Conservation (phyloP, 2,888 invertebrate genomes). For the Thecophora atra region DNA sequence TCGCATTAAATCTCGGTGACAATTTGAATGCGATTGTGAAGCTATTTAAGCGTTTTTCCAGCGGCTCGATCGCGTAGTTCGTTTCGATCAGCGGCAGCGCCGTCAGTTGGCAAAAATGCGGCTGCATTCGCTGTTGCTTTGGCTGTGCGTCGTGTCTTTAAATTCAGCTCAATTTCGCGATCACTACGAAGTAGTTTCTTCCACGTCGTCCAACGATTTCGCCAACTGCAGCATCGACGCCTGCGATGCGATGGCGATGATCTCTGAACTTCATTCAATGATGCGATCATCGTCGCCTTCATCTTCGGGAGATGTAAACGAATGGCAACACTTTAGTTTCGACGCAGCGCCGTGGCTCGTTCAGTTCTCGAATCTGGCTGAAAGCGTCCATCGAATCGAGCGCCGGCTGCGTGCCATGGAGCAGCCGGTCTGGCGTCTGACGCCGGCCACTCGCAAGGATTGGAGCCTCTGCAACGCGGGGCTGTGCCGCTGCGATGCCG, state of each 20-base stretch:
- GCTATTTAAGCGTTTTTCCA: background rate
- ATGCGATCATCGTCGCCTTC: background rate
- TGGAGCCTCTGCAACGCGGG: slow-evolving; percentile 73
- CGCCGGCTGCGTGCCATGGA: slow-evolving; percentile 72
- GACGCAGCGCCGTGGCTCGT: too few relatives aligned
- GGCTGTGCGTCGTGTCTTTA: background rate
- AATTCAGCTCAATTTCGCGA: slow-evolving; percentile 56
- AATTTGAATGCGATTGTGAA: too few relatives aligned
- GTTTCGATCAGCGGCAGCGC: background rate
- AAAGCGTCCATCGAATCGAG: slow-evolving; percentile 68
- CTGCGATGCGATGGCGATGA: slow-evolving; percentile 66
- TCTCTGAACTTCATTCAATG: slow-evolving; percentile 56
- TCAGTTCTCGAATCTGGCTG: slow-evolving; percentile 48
- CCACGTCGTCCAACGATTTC: slow-evolving; percentile 51
- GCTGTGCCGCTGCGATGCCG: slow-evolving; percentile 73
- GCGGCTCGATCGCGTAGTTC: background rate
- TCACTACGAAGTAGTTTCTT: slow-evolving; percentile 49
- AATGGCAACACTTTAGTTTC: background rate
- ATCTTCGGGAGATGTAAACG: background rate
- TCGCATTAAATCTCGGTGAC: too few relatives aligned
- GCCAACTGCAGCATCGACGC: slow-evolving; percentile 66
- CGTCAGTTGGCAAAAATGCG: background rate
- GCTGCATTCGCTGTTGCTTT: background rate
- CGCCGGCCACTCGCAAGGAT: slow-evolving; percentile 66
- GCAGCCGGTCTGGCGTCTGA: slow-evolving; percentile 74